Evolutionary conservation across 2,113 vertebrate species (phyloP).

Genomic region (Amblyornis subalaris): DNA sequence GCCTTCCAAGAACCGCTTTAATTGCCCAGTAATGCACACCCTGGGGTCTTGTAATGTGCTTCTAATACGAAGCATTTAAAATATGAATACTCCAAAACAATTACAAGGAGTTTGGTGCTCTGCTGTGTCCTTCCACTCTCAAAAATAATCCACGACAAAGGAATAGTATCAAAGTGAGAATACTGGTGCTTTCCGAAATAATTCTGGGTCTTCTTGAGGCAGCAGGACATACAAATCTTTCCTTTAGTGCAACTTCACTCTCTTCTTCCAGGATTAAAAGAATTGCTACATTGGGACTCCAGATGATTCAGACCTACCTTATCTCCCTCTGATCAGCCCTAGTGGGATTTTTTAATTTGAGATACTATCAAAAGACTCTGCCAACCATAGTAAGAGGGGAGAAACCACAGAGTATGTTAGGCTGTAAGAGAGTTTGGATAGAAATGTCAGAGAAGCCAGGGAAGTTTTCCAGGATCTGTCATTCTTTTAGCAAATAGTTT

Average conservation of each 20-base stretch:
- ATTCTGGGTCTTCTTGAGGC: not conserved
- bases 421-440: not conserved
- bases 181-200: not conserved
- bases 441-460: not conserved
- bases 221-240: not conserved
- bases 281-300: not conserved
- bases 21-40: constrained; percentile 63
- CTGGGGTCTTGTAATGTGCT: constrained; percentile 61
- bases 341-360: not conserved
- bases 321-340: not conserved
- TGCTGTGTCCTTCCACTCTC: not conserved
- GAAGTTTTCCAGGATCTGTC: not conserved
- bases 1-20: constrained; percentile 48
- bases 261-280: not conserved
- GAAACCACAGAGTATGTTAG: not conserved
- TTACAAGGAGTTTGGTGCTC: constrained; percentile 32
- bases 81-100: constrained; percentile 31
- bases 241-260: not conserved
- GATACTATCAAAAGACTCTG: not conserved
- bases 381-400: not conserved
- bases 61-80: constrained; percentile 51
- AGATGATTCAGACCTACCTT: not conserved
- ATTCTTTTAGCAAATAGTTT: not conserved
- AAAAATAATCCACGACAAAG: not conserved
- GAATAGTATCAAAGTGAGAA: not conserved